Percentiles rank a stretch among this genome's conserved stretches.
Evolutionary conservation across 2,888 invertebrate species (phyloP).

Genomic region (Papilio demoleus): DNA sequence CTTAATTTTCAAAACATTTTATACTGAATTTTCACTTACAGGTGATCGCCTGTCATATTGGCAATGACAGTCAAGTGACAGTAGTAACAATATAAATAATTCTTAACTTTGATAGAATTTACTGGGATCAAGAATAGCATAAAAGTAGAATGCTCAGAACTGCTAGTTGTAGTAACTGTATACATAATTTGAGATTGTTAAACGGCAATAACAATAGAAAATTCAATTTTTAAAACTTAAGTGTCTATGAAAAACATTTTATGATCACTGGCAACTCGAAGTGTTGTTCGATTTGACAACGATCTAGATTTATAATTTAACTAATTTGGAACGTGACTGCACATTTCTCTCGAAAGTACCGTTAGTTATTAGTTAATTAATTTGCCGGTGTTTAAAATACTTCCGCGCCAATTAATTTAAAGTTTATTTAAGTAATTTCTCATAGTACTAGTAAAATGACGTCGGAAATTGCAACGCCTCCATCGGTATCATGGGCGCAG

Average conservation of each 20-base stretch:
- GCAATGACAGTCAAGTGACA: too few relatives aligned
- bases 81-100: too few relatives aligned
- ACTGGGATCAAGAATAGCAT: too few relatives aligned
- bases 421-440: background rate
- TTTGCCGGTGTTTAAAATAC: slow-evolving; percentile 25
- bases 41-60: too few relatives aligned
- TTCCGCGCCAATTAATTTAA: slow-evolving; percentile 36
- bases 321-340: slow-evolving; percentile 33
- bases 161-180: too few relatives aligned
- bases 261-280: slow-evolving; percentile 32
- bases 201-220: too few relatives aligned
- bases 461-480: slow-evolving; percentile 61
- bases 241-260: background rate
- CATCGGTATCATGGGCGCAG: slow-evolving; percentile 97
- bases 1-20: too few relatives aligned
- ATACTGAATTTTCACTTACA: too few relatives aligned
- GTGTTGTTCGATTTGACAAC: slow-evolving; percentile 36
- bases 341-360: slow-evolving; percentile 23
- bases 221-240: too few relatives aligned
- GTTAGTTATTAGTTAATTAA: slow-evolving; percentile 20
- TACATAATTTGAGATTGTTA: too few relatives aligned
- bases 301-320: slow-evolving; percentile 32
- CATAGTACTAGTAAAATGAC: slow-evolving; percentile 43
- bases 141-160: too few relatives aligned
- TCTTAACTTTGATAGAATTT: too few relatives aligned